phyloP scores from a whole-genome alignment of 2,113 vertebrate species.

The Clupea harengus region DNA sequence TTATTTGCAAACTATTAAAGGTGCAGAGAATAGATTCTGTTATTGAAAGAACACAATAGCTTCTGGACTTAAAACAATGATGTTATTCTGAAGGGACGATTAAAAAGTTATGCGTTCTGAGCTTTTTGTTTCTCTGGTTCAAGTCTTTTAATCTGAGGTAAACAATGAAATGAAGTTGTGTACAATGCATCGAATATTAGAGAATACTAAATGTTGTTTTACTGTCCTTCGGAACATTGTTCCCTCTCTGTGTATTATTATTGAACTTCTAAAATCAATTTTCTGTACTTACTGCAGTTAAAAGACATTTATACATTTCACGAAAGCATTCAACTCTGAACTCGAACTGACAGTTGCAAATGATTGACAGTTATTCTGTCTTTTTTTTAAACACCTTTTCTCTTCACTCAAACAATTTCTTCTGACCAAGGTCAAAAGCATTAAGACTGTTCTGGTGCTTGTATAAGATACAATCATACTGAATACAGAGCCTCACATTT shows the following conservation, averaged over 20 bases:
- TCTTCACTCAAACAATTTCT: constrained; percentile 21
- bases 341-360: not conserved
- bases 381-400: not conserved
- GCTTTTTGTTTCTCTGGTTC: not conserved
- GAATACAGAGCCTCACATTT: constrained; percentile 28
- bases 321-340: not conserved
- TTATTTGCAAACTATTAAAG: constrained; percentile 10
- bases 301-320: not conserved
- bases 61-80: not conserved
- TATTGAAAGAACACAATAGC: not conserved
- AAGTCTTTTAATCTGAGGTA: not conserved
- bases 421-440: not conserved
- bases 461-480: constrained; percentile 36
- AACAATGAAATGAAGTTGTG: not conserved
- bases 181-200: not conserved
- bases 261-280: not conserved
- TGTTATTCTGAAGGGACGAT: not conserved
- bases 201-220: not conserved
- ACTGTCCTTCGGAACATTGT: not conserved
- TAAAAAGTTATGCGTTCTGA: not conserved
- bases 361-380: not conserved
- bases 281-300: not conserved
- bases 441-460: constrained; percentile 20
- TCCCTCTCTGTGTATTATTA: not conserved
- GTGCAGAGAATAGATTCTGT: not conserved